Evolutionary conservation across 2,797 vertebrate genomes (phyloP).

Genomic region (Microctenopoma stevenorrisi): DNA sequence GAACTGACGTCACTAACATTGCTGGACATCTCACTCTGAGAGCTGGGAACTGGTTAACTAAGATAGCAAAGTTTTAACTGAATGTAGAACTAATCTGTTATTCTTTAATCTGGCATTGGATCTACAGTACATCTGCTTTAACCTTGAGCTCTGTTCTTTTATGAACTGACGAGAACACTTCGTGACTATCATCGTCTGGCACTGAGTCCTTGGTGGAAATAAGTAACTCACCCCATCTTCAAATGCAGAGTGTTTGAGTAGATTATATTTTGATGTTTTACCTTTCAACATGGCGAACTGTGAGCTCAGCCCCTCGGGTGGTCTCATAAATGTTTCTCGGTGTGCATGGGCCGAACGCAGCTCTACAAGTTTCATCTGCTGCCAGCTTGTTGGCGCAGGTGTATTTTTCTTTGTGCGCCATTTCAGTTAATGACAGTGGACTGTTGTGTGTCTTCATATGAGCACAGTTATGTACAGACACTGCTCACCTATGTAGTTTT

Average conservation of each 20-base stretch:
- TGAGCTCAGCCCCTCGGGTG: neutral
- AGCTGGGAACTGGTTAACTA: neutral
- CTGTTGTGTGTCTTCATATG: conserved; percentile 29
- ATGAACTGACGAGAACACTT: no score
- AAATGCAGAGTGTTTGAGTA: no score
- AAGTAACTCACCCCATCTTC: neutral
- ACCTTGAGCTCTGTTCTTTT: conserved; percentile 4
- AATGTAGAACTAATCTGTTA: neutral
- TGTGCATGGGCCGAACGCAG: conserved; percentile 13
- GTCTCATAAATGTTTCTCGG: conserved; percentile 38
- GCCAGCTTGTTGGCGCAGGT: conserved; percentile 37
- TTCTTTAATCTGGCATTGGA: conserved; percentile 6
- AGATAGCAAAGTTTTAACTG: neutral
- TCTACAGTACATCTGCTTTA: neutral
- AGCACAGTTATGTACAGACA: neutral
- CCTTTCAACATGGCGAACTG: no score
- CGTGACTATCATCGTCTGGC: no score
- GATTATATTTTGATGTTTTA: conserved; percentile 3
- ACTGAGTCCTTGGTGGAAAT: neutral
- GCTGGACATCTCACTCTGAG: neutral
- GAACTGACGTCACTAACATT: neutral
- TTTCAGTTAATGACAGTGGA: conserved; percentile 31
- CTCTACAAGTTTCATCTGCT: conserved; percentile 20
- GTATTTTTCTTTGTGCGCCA: conserved; percentile 53
- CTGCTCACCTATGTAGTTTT: no score